Evolutionary conservation across 1,140 invertebrate genomes (phyloP).

Genomic region (Ptiloglossa arizonensis): DNA sequence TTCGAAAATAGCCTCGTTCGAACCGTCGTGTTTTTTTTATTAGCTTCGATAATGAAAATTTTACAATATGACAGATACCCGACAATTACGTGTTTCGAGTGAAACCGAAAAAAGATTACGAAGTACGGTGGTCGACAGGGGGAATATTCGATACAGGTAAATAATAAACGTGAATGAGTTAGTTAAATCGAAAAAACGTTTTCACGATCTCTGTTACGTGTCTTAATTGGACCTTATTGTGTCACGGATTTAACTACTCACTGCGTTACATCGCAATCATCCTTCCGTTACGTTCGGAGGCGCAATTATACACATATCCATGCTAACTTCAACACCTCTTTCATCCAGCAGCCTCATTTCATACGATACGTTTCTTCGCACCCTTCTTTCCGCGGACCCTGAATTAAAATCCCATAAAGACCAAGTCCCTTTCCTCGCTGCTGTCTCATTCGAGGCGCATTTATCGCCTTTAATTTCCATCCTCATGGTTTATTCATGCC

Average conservation of each 20-base stretch:
- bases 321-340: constrained; percentile 7
- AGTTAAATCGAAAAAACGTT: background rate
- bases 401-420: constrained; percentile 78
- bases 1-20: no score
- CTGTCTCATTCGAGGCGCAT: constrained; percentile 74
- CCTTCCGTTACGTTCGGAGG: background rate
- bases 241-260: constrained; percentile 3
- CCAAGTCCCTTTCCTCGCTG: constrained; percentile 66
- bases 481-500: constrained; percentile 77
- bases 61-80: no score
- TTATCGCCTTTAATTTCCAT: constrained; percentile 80
- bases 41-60: no score
- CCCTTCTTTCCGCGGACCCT: constrained; percentile 50
- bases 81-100: no score
- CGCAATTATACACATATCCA: constrained; percentile 35
- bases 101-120: no score
- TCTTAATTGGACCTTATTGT: constrained; percentile 42
- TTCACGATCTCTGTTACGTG: background rate
- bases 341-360: background rate
- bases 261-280: background rate
- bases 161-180: background rate
- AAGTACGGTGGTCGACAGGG: background rate
- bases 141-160: background rate
- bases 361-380: constrained; percentile 24
- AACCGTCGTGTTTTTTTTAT: no score